Conservation (phyloP, 2,113 vertebrate species). For the Dipodomys ordii region DNA sequence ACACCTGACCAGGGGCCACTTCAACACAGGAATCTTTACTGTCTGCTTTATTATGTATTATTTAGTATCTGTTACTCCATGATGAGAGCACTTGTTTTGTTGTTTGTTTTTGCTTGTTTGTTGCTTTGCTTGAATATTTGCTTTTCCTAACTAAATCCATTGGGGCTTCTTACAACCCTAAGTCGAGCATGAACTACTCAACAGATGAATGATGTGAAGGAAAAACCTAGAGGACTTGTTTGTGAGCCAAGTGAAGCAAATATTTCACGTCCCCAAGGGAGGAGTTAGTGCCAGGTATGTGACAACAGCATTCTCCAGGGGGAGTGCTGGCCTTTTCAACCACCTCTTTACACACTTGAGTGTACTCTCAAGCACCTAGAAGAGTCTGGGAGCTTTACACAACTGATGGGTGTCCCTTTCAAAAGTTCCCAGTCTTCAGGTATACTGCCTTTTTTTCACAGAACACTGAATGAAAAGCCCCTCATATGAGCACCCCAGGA, state of each 20-base stretch:
- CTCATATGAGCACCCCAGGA: neutral
- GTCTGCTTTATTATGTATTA: neutral
- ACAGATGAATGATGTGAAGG: neutral
- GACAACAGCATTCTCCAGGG: neutral
- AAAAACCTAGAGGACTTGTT: conserved; percentile 26
- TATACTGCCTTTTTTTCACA: neutral
- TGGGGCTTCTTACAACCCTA: conserved; percentile 22
- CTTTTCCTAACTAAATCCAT: neutral
- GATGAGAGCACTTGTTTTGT: neutral
- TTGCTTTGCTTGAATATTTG: neutral
- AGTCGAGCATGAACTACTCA: neutral
- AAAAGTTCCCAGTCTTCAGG: neutral
- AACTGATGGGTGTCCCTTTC: neutral
- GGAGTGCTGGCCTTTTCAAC: neutral
- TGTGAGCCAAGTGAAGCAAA: neutral
- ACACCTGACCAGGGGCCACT: neutral
- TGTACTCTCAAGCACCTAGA: neutral
- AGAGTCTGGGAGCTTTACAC: neutral
- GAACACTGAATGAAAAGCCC: neutral
- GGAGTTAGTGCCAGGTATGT: neutral
- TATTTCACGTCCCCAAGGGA: neutral
- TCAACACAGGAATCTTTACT: neutral
- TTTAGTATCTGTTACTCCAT: neutral
- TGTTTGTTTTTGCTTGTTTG: neutral
- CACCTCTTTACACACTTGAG: neutral